These are phyloP conservation scores for Chionomys nivalis DNA, from an alignment of 2,113 vertebrate genomes.

Conservation along the genomic window DNA sequence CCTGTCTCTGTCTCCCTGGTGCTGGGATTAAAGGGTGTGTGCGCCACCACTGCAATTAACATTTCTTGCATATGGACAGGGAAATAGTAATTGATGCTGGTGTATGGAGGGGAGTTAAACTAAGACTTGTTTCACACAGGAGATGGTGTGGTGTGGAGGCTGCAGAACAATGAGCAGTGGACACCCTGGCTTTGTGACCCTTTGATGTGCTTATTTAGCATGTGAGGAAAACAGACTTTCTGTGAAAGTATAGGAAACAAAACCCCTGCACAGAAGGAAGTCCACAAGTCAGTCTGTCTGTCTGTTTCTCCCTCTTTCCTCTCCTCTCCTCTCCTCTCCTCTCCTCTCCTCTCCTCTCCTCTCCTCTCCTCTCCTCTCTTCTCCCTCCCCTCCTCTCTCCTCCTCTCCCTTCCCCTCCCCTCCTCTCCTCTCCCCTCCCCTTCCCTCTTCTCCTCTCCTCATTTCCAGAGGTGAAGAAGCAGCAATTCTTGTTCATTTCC, in stretches of 20 bases:
- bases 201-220: neutral
- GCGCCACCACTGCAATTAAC: neutral
- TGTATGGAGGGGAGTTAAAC: neutral
- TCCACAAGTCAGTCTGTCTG: neutral
- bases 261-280: neutral
- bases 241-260: neutral
- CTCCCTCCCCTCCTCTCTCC: rapidly evolving
- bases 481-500: constrained; percentile 55
- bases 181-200: neutral
- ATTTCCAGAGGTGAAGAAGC: neutral
- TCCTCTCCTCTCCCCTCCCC: neutral
- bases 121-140: constrained; percentile 40
- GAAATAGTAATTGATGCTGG: neutral
- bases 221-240: neutral
- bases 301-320: neutral
- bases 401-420: neutral
- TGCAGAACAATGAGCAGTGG: neutral
- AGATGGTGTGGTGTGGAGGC: neutral
- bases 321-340: too few relatives aligned
- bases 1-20: too few relatives aligned
- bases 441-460: neutral
- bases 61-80: neutral
- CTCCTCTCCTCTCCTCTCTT: neutral
- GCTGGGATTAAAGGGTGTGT: too few relatives aligned
- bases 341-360: rapidly evolving